phyloP scores from a whole-genome alignment of 1,140 invertebrate species.

The Drosophila guanche region DNA sequence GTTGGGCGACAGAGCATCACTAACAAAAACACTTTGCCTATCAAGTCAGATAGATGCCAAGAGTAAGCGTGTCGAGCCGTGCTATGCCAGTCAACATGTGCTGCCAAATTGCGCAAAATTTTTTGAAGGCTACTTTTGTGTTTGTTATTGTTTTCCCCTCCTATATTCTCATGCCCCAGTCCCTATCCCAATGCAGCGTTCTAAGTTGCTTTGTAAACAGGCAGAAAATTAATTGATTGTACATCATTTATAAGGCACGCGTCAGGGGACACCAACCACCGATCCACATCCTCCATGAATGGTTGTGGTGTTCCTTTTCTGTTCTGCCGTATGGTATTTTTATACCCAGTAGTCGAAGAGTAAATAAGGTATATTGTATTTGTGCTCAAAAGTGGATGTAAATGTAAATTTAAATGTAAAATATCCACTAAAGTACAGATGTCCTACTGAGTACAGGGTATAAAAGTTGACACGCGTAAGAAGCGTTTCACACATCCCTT shows the following conservation, averaged over 20 bases:
- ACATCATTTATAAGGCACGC: conserved; percentile 76
- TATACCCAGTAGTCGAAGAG: background rate
- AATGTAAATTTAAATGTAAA: too few species aligned
- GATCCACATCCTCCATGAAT: background rate
- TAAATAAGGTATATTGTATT: background rate
- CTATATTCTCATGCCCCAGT: background rate
- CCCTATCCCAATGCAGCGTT: background rate
- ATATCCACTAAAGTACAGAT: too few species aligned
- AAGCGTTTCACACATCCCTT: too few species aligned
- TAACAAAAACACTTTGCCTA: conserved; percentile 70
- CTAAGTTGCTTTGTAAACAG: conserved; percentile 66
- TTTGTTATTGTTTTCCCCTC: conserved; percentile 36
- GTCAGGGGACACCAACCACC: conserved; percentile 3
- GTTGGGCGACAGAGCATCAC: conserved; percentile 55
- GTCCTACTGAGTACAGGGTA: too few species aligned
- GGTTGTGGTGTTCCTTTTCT: too few species aligned
- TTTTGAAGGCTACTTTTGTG: conserved; percentile 52
- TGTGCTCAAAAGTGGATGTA: too few species aligned
- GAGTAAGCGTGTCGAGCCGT: conserved; percentile 1
- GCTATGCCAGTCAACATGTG: conserved; percentile 46
- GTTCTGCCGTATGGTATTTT: conserved; percentile 21
- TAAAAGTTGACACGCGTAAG: too few species aligned
- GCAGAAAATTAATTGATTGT: conserved; percentile 78
- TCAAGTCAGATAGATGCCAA: conserved; percentile 72
- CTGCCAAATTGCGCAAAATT: conserved; percentile 66